Evolutionary conservation across 2,888 invertebrate genomes (phyloP).

Genomic region (Molanna angustata): DNA sequence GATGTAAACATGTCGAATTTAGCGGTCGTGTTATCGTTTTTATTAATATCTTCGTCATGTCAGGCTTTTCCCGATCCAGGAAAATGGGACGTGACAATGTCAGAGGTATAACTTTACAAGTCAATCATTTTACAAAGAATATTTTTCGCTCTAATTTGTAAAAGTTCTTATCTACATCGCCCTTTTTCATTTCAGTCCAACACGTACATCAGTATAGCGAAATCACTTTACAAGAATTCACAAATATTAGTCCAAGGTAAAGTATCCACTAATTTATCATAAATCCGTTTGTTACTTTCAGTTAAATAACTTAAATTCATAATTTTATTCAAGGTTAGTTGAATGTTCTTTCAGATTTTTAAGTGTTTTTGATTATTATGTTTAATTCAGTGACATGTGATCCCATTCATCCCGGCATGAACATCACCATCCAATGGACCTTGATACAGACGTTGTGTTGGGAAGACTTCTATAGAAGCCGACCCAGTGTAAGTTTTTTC

Average conservation of each 20-base stretch:
- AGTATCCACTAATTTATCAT: not conserved
- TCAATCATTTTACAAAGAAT: not conserved
- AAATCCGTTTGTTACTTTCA: no score
- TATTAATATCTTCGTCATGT: constrained; percentile 8
- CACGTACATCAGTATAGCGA: constrained; percentile 52
- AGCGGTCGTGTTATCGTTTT: constrained; percentile 15
- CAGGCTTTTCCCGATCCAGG: constrained; percentile 61
- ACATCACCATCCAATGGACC: constrained; percentile 52
- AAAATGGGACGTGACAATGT: constrained; percentile 63
- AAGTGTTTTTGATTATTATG: no score
- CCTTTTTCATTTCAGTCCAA: constrained; percentile 44
- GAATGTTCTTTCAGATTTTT: no score
- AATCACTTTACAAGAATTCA: constrained; percentile 68
- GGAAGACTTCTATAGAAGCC: constrained; percentile 43
- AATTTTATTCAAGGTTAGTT: no score
- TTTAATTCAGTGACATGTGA: constrained; percentile 52
- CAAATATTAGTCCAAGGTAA: constrained; percentile 68
- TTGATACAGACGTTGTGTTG: constrained; percentile 58
- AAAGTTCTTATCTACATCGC: not conserved
- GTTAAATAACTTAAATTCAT: no score
- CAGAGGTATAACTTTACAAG: constrained; percentile 44
- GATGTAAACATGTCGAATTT: constrained; percentile 27
- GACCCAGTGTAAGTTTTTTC: constrained; percentile 36
- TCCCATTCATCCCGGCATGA: constrained; percentile 38
- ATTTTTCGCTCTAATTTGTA: not conserved